A percentile compares a stretch with the other conserved stretches of the same genome.
phyloP scores from a whole-genome alignment of 2,888 invertebrate genomes.

The Gnatocerus cornutus region DNA sequence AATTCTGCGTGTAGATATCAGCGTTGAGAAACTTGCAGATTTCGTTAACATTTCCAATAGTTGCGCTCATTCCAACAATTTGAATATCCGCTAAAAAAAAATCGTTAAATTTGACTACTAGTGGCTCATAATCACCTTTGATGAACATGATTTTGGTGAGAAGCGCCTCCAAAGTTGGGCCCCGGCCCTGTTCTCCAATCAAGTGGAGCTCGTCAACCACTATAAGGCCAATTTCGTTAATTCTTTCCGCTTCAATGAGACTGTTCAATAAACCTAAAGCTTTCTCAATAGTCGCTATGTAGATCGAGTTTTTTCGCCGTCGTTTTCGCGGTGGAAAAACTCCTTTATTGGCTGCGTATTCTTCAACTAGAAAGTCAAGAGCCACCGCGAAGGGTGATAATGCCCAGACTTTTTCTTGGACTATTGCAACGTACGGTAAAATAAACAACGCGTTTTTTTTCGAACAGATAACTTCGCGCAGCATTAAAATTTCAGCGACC shows the following conservation, averaged over 20 bases:
- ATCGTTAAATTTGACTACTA: slow-evolving; percentile 17
- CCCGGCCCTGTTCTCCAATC: slow-evolving; percentile 90
- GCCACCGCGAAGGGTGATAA: slow-evolving; percentile 91
- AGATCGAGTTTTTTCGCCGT: slow-evolving; percentile 84
- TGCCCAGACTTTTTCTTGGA: slow-evolving; percentile 95
- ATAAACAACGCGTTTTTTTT: slow-evolving; percentile 91
- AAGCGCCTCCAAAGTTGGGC: slow-evolving; percentile 88
- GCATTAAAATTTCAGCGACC: slow-evolving; percentile 95
- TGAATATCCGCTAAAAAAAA: slow-evolving; percentile 78
- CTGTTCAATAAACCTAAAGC: slow-evolving; percentile 89
- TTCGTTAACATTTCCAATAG: slow-evolving; percentile 92
- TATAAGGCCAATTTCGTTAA: slow-evolving; percentile 85
- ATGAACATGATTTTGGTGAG: slow-evolving; percentile 85
- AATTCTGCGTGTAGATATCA: slow-evolving; percentile 86
- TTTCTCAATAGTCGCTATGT: slow-evolving; percentile 96
- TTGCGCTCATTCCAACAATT: slow-evolving; percentile 98
- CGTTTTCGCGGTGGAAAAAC: slow-evolving; percentile 85
- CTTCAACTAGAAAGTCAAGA: slow-evolving; percentile 92
- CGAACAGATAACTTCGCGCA: slow-evolving; percentile 86
- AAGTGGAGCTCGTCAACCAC: slow-evolving; percentile 95
- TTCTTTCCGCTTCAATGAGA: slow-evolving; percentile 83
- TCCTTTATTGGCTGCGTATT: slow-evolving; percentile 95
- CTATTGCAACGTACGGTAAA: slow-evolving; percentile 95
- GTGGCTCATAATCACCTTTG: slow-evolving; percentile 72
- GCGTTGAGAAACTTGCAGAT: slow-evolving; percentile 87